Conservation (phyloP, 2,888 invertebrate genomes). For the Lasius platythorax region DNA sequence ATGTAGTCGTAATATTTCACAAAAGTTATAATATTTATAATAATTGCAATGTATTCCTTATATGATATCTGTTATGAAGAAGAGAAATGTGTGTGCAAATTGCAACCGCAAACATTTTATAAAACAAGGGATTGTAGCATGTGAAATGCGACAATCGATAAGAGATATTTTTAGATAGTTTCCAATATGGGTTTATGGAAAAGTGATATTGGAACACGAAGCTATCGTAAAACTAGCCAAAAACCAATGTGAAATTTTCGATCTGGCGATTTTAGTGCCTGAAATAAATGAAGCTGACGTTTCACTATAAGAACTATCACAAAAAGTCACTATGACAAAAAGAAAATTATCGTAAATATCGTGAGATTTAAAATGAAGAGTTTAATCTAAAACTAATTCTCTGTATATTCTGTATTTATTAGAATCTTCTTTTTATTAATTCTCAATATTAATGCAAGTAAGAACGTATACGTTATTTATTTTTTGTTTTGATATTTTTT, state of each 20-base stretch:
- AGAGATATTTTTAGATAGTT: constrained; percentile 46
- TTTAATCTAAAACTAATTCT: neutral
- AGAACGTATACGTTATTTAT: neutral
- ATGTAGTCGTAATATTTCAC: neutral
- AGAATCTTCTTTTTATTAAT: neutral
- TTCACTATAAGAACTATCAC: neutral
- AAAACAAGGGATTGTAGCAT: constrained; percentile 1
- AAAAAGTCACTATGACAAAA: neutral
- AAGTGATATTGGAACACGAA: constrained; percentile 46
- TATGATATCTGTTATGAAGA: neutral
- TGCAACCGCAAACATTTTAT: constrained; percentile 6
- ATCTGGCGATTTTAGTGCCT: constrained; percentile 25
- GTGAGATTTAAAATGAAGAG: neutral
- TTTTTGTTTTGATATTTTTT: neutral
- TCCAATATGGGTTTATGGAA: constrained; percentile 43
- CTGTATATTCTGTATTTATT: neutral
- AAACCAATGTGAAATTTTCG: constrained; percentile 44
- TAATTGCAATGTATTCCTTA: neutral
- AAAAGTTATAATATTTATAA: neutral
- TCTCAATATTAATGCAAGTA: neutral
- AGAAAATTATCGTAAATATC: neutral
- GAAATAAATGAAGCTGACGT: constrained; percentile 50
- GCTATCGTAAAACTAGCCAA: constrained; percentile 35
- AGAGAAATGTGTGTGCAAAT: neutral
- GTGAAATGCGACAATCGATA: constrained; percentile 27